Evolutionary conservation across 2,888 invertebrate genomes (phyloP).

Genomic region (Xestobium rufovillosum): DNA sequence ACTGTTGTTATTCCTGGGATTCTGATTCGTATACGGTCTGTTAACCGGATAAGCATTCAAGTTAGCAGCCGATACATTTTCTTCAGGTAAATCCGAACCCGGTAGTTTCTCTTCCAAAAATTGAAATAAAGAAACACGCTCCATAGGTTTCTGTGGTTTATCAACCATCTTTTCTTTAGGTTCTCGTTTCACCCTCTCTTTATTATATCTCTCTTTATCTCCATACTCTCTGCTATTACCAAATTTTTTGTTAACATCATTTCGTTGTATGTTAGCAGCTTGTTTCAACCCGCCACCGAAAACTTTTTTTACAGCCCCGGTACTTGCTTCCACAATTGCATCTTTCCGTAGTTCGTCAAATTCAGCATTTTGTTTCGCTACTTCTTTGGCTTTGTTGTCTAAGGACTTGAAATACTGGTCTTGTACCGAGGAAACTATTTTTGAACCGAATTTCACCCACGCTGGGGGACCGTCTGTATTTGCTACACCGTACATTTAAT

Average conservation of each 20-base stretch:
- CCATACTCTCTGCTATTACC: constrained; percentile 14
- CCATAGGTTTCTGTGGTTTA: constrained; percentile 63
- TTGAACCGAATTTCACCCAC: constrained; percentile 88
- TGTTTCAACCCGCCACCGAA: constrained; percentile 50
- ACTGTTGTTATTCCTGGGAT: too few relatives aligned
- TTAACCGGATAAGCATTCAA: too few relatives aligned
- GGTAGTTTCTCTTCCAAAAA: constrained; percentile 76
- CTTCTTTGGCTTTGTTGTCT: constrained; percentile 52
- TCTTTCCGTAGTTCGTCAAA: constrained; percentile 86
- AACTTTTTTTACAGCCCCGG: constrained; percentile 50
- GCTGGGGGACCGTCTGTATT: constrained; percentile 77
- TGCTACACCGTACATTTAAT: constrained; percentile 38
- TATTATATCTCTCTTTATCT: constrained; percentile 19
- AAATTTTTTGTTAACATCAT: constrained; percentile 9
- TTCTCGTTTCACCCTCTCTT: constrained; percentile 7
- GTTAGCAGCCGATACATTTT: too few relatives aligned
- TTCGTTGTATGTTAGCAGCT: constrained; percentile 20
- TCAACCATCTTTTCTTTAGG: constrained; percentile 47
- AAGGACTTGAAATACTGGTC: constrained; percentile 66
- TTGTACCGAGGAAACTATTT: constrained; percentile 51
- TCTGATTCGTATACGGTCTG: too few relatives aligned
- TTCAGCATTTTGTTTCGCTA: constrained; percentile 64
- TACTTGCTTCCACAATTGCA: constrained; percentile 76
- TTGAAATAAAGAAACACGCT: constrained; percentile 73
- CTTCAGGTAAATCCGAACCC: too few relatives aligned